Evolutionary conservation across 2,888 invertebrate species (phyloP), one percentile per base, ranked within the genome.

Genomic region (Xanthorhoe spadicearia): DNA sequence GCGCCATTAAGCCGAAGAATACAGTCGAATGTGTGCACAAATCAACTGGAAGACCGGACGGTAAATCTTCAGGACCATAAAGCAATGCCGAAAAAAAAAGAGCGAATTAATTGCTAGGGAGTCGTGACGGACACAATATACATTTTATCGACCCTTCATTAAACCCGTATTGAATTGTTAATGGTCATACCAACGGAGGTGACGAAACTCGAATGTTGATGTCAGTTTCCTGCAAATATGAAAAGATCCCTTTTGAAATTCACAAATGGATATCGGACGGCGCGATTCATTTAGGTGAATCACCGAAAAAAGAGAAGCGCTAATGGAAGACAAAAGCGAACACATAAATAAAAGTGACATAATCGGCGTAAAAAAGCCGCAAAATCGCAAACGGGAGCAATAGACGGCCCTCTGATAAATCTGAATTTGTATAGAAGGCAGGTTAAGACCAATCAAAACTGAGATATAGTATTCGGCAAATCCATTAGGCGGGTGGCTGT

Each of bases 71-170:
- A 64, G 70, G 79, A 73, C 85, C 84, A 86, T 91, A 90, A 90
- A 87, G 77, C 77, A 84, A 84, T 83, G 78, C 78, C 82, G 79
- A 85, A 89, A 90, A 87, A n/a, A 88, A 84, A 84, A 82, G 82
- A 80, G 73, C 74, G 72, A 83, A 91, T 90, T 91, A 91, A 92
- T 92, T 89, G 86, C 87, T 73, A 78, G 73, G 79, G 81, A 80
- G 81, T 82, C 83, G 84, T 88, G 89, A 90, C 84, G 88, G 87
- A 81, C 84, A 85, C 89, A 85, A 87, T 92, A 89, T 89, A 90
- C 87, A 89, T 91, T 89, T 92, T 92, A 91, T 92, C 90, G 81
- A 83, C 83, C 90, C 88, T 87, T 90, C 89, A 92, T 92, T 92
- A 90, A 87, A 89, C 82, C 78, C 75, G 86, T 75, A 91, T 89